A percentile compares a stretch with the other conserved stretches of the same genome.
Conservation (phyloP, 2,113 vertebrate species). For the Amazona vittata region DNA sequence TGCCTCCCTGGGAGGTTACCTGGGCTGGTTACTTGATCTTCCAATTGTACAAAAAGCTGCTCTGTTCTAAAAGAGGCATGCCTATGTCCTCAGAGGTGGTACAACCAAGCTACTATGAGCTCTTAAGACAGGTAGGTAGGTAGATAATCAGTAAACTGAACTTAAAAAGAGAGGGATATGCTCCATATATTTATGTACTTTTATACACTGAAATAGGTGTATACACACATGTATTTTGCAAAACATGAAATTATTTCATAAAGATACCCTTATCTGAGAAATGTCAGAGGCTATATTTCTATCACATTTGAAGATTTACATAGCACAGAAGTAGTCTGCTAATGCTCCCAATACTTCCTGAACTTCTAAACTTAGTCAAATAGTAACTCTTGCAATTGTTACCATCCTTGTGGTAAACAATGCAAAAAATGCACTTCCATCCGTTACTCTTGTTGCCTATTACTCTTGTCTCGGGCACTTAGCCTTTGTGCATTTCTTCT, state of each 20-base stretch:
- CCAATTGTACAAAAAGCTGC: rapidly evolving
- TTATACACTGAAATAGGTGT: background rate
- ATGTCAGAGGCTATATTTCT: background rate
- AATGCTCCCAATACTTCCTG: background rate
- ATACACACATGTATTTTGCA: background rate
- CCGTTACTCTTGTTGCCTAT: background rate
- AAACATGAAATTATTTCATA: background rate
- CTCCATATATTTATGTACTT: background rate
- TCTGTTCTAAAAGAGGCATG: background rate
- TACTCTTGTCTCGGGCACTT: background rate
- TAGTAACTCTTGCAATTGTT: background rate
- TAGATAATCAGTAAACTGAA: background rate
- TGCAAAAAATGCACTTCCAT: background rate
- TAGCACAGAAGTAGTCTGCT: background rate
- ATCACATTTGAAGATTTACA: background rate
- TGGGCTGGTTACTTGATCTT: background rate
- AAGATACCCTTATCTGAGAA: background rate
- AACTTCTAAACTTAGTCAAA: background rate
- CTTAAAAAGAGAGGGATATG: background rate
- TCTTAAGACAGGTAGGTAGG: background rate
- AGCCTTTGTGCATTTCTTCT: background rate
- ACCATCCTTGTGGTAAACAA: background rate
- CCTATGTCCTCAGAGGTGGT: background rate
- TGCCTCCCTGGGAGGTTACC: background rate
- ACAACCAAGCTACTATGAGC: background rate